A percentile compares a stretch with the other conserved stretches of the same genome.
Evolutionary conservation across 2,888 invertebrate genomes (phyloP).

Genomic region (Phlogophora meticulosa): DNA sequence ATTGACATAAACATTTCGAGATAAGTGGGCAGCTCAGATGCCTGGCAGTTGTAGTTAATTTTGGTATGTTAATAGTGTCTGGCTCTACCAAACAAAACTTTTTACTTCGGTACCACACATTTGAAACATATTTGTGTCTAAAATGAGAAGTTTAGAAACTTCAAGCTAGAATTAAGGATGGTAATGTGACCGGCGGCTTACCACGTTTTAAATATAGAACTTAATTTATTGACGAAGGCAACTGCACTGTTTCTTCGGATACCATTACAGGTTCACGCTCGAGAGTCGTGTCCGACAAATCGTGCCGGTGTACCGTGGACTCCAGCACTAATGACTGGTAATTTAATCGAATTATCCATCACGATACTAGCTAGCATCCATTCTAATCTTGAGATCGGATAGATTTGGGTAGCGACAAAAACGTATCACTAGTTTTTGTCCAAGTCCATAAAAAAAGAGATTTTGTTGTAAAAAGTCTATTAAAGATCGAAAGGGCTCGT

Average conservation of each 20-base stretch:
- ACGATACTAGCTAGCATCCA: constrained; percentile 67
- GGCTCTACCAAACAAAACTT: not conserved
- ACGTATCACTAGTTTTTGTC: constrained; percentile 60
- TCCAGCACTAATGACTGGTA: constrained; percentile 73
- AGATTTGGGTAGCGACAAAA: constrained; percentile 67
- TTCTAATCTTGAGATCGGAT: constrained; percentile 65
- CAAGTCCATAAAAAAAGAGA: constrained; percentile 41
- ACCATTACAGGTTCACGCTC: constrained; percentile 54
- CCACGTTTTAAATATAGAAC: constrained; percentile 43
- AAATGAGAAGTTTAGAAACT: not conserved
- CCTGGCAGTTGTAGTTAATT: constrained; percentile 30
- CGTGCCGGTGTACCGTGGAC: constrained; percentile 71
- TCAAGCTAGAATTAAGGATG: not conserved
- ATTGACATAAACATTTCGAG: constrained; percentile 62
- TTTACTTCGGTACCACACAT: not conserved
- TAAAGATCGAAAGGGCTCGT: constrained; percentile 66
- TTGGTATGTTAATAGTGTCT: constrained; percentile 16
- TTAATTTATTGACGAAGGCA: constrained; percentile 50
- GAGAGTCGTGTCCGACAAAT: constrained; percentile 60
- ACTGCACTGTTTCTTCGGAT: constrained; percentile 52
- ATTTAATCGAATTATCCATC: constrained; percentile 79
- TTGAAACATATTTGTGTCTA: not conserved
- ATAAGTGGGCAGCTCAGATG: constrained; percentile 22
- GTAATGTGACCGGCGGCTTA: not conserved
- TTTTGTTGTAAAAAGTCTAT: constrained; percentile 57